Evolutionary conservation across 2,888 invertebrate genomes (phyloP).

Genomic region (Malachius bipustulatus): DNA sequence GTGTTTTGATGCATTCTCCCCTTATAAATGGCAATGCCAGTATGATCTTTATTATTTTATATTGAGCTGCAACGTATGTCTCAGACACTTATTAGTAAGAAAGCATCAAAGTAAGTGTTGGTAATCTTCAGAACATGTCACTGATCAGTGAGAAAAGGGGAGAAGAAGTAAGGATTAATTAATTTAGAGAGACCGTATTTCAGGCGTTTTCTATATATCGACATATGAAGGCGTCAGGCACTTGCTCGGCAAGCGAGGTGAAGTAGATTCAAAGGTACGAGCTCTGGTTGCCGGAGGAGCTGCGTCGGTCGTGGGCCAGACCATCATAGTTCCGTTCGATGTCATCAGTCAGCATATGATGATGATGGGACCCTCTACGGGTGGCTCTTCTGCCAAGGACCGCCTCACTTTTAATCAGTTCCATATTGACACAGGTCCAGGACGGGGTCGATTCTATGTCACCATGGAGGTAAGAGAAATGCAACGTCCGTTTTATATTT

Average conservation of each 20-base stretch:
- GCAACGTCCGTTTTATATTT: too few species aligned
- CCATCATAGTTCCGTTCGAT: constrained; percentile 92
- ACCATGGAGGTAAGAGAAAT: too few species aligned
- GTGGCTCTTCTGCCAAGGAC: constrained; percentile 24
- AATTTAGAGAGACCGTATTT: constrained; percentile 25
- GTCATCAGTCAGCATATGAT: constrained; percentile 94
- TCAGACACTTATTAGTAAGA: too few species aligned
- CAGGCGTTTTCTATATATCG: constrained; percentile 83
- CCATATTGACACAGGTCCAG: constrained; percentile 52
- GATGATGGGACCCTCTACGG: constrained; percentile 58
- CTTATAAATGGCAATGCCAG: too few species aligned
- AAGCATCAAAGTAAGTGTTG: too few species aligned
- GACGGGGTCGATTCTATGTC: constrained; percentile 51
- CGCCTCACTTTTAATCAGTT: constrained; percentile 62
- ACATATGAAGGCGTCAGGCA: constrained; percentile 88
- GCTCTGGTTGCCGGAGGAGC: constrained; percentile 81
- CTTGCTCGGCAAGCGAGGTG: constrained; percentile 53
- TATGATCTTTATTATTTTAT: too few species aligned
- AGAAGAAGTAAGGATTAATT: constrained; percentile 13
- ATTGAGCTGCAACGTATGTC: too few species aligned
- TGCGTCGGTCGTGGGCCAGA: constrained; percentile 88
- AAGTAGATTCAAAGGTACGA: constrained; percentile 53
- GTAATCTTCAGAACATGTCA: too few species aligned
- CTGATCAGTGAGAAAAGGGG: too few species aligned
- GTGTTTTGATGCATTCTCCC: too few species aligned